Percentiles rank a stretch among this genome's conserved stretches.
phyloP scores from a whole-genome alignment of 1,140 invertebrate species.

The Sitobion miscanthi region DNA sequence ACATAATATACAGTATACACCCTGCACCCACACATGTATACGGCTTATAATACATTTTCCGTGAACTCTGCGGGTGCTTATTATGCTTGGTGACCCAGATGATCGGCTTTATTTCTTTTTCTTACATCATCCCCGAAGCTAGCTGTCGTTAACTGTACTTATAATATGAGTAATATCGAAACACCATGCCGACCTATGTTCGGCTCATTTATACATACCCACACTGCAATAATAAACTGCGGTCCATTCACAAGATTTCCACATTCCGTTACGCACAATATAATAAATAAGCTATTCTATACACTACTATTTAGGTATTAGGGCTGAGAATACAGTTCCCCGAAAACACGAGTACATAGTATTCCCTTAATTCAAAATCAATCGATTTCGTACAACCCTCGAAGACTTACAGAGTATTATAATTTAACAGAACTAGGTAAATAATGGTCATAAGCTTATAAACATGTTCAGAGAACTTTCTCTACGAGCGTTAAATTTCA shows the following conservation, averaged over 20 bases:
- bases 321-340: not conserved
- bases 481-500: not conserved
- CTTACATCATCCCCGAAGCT: not conserved
- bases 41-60: not conserved
- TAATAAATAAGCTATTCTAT: not conserved
- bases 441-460: not conserved
- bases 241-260: not conserved
- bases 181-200: not conserved
- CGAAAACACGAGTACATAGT: not conserved
- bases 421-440: not conserved
- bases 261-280: not conserved
- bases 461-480: not conserved
- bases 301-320: not conserved
- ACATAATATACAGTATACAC: not conserved
- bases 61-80: not conserved
- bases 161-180: not conserved
- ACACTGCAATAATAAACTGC: not conserved
- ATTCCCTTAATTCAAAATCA: not conserved
- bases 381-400: not conserved
- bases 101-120: not conserved
- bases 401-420: not conserved
- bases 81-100: not conserved
- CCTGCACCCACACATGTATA: not conserved
- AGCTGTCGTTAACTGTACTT: not conserved
- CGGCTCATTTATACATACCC: not conserved